Percentiles rank a stretch among this genome's conserved stretches.
phyloP scores from a whole-genome alignment of 2,113 vertebrate species.

The Chlorodrepanis virens region DNA sequence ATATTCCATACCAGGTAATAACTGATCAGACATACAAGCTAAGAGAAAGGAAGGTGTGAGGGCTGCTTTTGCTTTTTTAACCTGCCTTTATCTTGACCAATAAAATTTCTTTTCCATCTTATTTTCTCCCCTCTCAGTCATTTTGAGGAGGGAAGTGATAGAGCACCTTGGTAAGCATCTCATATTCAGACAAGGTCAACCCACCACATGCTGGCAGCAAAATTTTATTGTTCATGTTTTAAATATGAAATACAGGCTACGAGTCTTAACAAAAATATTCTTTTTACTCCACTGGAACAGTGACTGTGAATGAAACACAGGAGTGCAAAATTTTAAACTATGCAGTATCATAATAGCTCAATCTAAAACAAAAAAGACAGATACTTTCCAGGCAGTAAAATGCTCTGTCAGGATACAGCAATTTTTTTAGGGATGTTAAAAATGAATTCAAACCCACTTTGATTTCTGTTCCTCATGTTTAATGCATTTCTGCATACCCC shows the following conservation, averaged over 20 bases:
- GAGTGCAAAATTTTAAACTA: background rate
- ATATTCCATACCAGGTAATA: background rate
- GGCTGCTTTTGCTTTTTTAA: background rate
- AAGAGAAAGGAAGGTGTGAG: background rate
- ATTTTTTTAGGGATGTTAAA: background rate
- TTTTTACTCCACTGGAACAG: slow-evolving; percentile 22
- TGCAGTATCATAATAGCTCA: background rate
- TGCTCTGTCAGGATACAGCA: background rate
- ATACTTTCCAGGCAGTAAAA: background rate
- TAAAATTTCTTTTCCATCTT: background rate
- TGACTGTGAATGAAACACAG: slow-evolving; percentile 15
- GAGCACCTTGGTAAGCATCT: background rate
- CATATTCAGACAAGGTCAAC: background rate
- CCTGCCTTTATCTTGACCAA: background rate
- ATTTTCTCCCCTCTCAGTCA: background rate
- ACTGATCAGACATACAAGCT: background rate
- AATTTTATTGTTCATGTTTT: slow-evolving; percentile 1
- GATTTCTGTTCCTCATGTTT: background rate
- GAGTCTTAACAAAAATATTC: slow-evolving; percentile 26
- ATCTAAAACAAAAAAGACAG: background rate
- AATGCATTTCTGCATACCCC: background rate
- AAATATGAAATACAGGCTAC: background rate
- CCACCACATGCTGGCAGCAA: background rate
- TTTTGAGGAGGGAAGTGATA: background rate
- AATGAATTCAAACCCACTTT: background rate